Conservation (phyloP, 2,113 vertebrate genomes). For the Ifrita kowaldi region DNA sequence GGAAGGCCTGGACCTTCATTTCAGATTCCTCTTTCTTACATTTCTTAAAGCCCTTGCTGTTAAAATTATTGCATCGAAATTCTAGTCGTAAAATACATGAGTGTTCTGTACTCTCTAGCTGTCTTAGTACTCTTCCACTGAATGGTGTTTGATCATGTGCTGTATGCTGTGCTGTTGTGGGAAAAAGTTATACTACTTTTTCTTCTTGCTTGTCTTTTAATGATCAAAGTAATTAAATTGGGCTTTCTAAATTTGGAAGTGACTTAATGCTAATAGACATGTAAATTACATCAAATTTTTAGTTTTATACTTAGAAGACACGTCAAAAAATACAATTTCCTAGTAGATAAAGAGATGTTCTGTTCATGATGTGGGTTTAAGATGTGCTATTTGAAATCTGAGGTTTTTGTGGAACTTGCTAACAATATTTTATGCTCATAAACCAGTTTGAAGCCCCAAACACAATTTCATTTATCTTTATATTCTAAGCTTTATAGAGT, state of each 20-base stretch:
- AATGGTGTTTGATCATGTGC: not conserved
- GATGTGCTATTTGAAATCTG: not conserved
- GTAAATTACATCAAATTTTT: not conserved
- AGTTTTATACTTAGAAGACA: not conserved
- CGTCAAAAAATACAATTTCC: not conserved
- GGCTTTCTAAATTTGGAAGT: not conserved
- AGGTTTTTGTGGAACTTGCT: not conserved
- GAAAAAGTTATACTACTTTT: not conserved
- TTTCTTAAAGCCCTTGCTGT: not conserved
- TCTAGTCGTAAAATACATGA: not conserved
- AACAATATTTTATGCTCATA: constrained; percentile 66
- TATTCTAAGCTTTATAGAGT: constrained; percentile 73
- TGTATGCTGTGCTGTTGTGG: not conserved
- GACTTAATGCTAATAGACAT: not conserved
- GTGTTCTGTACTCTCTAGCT: not conserved
- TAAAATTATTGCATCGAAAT: not conserved
- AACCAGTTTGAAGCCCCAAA: constrained; percentile 60
- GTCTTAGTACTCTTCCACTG: not conserved
- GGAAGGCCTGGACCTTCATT: not conserved
- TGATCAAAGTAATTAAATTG: not conserved
- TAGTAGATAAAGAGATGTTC: not conserved
- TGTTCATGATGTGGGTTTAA: not conserved
- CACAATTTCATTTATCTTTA: constrained; percentile 77
- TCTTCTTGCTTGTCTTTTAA: not conserved
- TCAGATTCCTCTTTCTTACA: not conserved